These are phyloP conservation scores for Plagodis dolabraria DNA, from an alignment of 2,888 invertebrate species.

Conservation along the genomic window DNA sequence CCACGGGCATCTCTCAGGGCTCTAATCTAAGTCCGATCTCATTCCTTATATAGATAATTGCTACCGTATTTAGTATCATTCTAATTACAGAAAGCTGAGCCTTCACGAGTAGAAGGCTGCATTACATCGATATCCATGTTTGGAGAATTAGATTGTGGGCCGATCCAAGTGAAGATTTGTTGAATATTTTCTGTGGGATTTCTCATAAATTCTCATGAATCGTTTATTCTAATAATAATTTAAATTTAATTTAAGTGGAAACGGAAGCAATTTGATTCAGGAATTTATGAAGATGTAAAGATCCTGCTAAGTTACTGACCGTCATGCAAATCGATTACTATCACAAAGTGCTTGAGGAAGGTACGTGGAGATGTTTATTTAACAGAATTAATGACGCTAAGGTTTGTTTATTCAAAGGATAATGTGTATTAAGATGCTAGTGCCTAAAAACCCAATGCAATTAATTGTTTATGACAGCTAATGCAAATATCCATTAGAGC, in stretches of 20 bases:
- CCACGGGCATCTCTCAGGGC: slow-evolving; percentile 28
- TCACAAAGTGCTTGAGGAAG: no score
- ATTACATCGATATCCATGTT: slow-evolving; percentile 15
- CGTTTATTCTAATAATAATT: no score
- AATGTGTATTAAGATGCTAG: no score
- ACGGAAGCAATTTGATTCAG: no score
- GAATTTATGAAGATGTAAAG: no score
- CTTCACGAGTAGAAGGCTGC: slow-evolving; percentile 6
- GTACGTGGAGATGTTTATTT: no score
- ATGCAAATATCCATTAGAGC: slow-evolving; percentile 27
- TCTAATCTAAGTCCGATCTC: slow-evolving; percentile 33
- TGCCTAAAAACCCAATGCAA: neutral
- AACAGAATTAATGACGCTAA: no score
- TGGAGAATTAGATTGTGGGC: slow-evolving; percentile 1
- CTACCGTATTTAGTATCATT: slow-evolving; percentile 25
- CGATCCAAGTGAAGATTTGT: slow-evolving; percentile 10
- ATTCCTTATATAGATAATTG: slow-evolving; percentile 30
- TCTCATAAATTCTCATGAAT: neutral
- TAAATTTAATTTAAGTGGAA: no score
- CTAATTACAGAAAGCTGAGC: slow-evolving; percentile 25
- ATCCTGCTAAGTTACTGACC: no score
- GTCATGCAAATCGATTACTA: no score
- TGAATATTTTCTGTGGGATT: slow-evolving; percentile 1
- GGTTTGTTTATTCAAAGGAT: no score
- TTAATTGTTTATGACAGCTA: slow-evolving; percentile 15